A percentile compares a stretch with the other conserved stretches of the same genome.
phyloP scores from a whole-genome alignment of 1,140 invertebrate genomes.

The Caenorhabditis remanei region DNA sequence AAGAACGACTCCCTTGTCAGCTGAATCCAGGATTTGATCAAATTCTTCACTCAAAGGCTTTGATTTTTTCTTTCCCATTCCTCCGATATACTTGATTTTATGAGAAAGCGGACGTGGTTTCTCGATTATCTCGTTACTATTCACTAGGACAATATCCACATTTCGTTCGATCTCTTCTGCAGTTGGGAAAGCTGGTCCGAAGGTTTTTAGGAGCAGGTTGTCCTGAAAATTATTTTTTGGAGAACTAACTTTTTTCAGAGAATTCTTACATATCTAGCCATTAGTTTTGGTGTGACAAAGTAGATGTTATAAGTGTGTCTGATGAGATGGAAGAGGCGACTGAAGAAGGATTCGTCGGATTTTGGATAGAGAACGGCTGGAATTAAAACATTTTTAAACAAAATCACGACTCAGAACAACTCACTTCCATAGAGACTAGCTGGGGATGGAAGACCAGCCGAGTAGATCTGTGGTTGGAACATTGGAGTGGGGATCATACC shows the following conservation, averaged over 20 bases:
- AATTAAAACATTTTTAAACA: background rate
- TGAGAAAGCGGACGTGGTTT: constrained; percentile 53
- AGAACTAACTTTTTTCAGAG: background rate
- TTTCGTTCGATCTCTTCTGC: constrained; percentile 34
- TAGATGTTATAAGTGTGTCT: constrained; percentile 32
- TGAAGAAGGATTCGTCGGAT: background rate
- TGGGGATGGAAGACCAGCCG: constrained; percentile 1
- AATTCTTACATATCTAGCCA: constrained; percentile 1
- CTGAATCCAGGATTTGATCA: constrained; percentile 45
- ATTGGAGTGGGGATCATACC: constrained; percentile 43
- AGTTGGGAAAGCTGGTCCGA: constrained; percentile 45
- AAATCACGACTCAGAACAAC: background rate
- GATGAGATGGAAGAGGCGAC: constrained; percentile 12
- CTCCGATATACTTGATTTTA: constrained; percentile 64
- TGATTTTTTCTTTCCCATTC: constrained; percentile 52
- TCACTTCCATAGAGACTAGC: constrained; percentile 39
- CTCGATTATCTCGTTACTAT: constrained; percentile 59
- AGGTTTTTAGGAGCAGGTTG: background rate
- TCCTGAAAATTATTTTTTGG: background rate
- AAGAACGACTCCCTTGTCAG: constrained; percentile 48
- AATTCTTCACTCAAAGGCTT: constrained; percentile 55
- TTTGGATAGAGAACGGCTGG: constrained; percentile 20
- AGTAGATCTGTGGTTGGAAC: constrained; percentile 18
- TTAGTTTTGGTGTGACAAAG: constrained; percentile 9
- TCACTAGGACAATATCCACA: constrained; percentile 51